Evolutionary conservation across 2,888 invertebrate genomes (phyloP), one percentile per base, ranked within the genome.

Genomic region (Acronicta alni): DNA sequence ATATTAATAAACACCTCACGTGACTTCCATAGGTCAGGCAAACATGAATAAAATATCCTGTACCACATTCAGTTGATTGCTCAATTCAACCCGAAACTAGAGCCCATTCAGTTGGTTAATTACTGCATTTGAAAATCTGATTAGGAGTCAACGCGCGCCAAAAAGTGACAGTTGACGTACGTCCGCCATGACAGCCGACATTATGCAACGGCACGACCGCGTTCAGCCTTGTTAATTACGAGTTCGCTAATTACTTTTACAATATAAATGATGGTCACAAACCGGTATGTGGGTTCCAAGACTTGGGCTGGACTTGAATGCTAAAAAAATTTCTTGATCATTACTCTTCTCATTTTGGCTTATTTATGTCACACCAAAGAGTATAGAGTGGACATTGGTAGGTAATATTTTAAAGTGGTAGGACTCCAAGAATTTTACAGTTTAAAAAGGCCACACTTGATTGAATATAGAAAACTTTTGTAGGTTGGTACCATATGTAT

Each of bases 161-260:
- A 90, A 90, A 90, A 87, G 78, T 90, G 91, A 89, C 90, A 89
- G 85, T 61, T 89, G 90, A 88, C 88, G 65, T 68, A 64, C 63
- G 80, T 56, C 81, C 72, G 88, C 87, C 88, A 88, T 91, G 87
- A 87, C 87, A 87, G 79, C 67, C 70, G 79, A 67, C 82, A 91
- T 92, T 92, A 92, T 92, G 92, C 92, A 85, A 80, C 76, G 81
- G 71, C 92, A 92, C 92, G 92, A 83, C 67, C 81, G 73, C 83
- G 80, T 82, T 72, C 83, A 71, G 82, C 80, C 80, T 78, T 75
- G 88, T 88, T 89, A 90, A 92, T 91, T 91, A 87, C 85, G 67
- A 81, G 79, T 75, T 71, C 69, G 78, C 83, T 90, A 91, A 92
- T 91, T 91, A 87, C 85, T 87, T 84, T 81, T 75, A 75, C 75